Conservation (phyloP, 2,888 invertebrate species). For the Acleris holmiana region DNA sequence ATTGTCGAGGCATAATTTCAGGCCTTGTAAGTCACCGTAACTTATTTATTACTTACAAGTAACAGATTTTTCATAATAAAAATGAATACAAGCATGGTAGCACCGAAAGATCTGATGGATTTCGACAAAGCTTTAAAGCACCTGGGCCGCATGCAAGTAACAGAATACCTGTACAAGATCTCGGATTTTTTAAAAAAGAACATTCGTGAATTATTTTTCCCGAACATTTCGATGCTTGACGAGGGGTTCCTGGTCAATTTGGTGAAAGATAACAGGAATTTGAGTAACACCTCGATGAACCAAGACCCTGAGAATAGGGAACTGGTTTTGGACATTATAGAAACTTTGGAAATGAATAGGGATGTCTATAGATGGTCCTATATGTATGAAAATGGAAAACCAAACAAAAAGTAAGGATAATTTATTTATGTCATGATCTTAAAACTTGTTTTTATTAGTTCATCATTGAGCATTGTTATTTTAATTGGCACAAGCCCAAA, state of each 20-base stretch:
- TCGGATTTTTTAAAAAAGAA: conserved; percentile 44
- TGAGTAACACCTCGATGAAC: conserved; percentile 41
- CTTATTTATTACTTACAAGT: too few relatives aligned
- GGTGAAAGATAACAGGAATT: conserved; percentile 39
- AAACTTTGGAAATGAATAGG: conserved; percentile 41
- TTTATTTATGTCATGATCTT: background rate
- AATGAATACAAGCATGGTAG: background rate
- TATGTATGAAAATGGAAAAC: conserved; percentile 39
- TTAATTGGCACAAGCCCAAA: too few relatives aligned
- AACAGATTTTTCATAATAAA: background rate
- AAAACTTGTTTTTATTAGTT: too few relatives aligned
- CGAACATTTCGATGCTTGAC: conserved; percentile 37
- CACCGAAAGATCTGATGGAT: conserved; percentile 16
- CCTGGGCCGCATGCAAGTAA: conserved; percentile 38
- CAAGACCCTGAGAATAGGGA: conserved; percentile 21
- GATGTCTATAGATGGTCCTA: conserved; percentile 41
- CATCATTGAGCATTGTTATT: too few relatives aligned
- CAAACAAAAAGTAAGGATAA: conserved; percentile 42
- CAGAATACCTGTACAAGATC: conserved; percentile 43
- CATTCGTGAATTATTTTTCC: conserved; percentile 44
- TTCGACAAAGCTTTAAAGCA: conserved; percentile 37
- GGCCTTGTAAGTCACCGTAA: too few relatives aligned
- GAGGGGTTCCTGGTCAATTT: conserved; percentile 48
- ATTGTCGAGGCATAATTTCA: too few relatives aligned
- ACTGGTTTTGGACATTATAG: conserved; percentile 42